Evolutionary conservation across 2,797 vertebrate genomes (phyloP).

Genomic region (Oreortyx pictus): DNA sequence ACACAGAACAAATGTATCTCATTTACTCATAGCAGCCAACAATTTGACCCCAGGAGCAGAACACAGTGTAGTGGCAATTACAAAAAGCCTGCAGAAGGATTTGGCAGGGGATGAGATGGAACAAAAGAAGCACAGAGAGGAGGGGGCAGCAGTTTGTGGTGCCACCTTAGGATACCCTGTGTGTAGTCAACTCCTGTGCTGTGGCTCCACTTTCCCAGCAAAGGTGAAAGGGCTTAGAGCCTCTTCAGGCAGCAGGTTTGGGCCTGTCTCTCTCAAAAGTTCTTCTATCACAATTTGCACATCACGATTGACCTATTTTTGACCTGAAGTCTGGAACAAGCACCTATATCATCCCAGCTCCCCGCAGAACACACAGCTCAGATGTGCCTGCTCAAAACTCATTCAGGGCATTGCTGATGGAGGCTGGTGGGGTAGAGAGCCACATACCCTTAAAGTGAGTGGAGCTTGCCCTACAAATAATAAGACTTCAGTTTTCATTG

Average conservation of each 20-base stretch:
- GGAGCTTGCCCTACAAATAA: neutral
- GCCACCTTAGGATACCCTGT: neutral
- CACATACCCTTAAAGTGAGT: neutral
- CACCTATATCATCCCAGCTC: neutral
- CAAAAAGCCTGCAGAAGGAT: neutral
- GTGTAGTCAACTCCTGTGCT: neutral
- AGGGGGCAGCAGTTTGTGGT: neutral
- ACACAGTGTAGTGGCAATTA: neutral
- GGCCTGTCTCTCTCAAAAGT: neutral
- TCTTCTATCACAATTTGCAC: neutral
- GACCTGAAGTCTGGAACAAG: neutral
- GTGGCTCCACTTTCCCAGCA: neutral
- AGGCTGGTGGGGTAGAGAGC: neutral
- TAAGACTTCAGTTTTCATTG: neutral
- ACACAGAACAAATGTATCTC: neutral
- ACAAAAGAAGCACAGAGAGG: neutral
- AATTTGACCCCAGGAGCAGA: neutral
- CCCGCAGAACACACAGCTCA: neutral
- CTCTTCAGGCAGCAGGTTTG: neutral
- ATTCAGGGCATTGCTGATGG: neutral
- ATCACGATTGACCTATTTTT: neutral
- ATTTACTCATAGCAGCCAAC: neutral
- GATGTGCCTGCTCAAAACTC: neutral
- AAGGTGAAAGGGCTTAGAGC: neutral
- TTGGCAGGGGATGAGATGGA: neutral